Conservation (phyloP, 1,140 invertebrate species). For the Musca vetustissima region DNA sequence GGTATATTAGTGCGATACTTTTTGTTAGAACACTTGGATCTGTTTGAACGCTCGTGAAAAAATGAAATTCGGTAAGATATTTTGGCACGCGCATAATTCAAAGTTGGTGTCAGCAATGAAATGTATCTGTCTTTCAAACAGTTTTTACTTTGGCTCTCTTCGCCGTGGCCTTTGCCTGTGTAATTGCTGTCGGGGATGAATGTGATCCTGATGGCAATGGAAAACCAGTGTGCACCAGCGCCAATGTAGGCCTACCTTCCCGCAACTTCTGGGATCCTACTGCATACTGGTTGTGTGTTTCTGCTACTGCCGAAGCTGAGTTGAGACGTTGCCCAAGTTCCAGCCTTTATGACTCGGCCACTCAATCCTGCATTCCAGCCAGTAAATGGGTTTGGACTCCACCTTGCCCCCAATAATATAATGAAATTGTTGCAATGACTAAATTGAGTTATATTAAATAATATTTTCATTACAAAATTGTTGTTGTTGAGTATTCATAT, state of each 20-base stretch:
- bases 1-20: neutral
- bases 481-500: too few species aligned
- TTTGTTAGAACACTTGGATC: neutral
- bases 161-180: neutral
- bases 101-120: neutral
- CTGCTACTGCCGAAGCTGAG: neutral
- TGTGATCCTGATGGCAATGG: slow-evolving; percentile 24
- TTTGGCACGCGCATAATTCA: neutral
- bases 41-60: neutral
- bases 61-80: neutral
- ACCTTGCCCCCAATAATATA: slow-evolving; percentile 5
- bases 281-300: slow-evolving; percentile 16
- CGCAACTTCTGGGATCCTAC: slow-evolving; percentile 29
- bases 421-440: too few species aligned
- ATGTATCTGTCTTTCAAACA: neutral
- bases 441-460: too few species aligned
- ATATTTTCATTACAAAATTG: too few species aligned
- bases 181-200: neutral
- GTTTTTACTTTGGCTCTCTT: slow-evolving; percentile 16
- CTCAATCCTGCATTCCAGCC: neutral
- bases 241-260: slow-evolving; percentile 4
- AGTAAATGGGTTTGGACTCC: slow-evolving; percentile 16
- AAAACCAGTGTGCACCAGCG: neutral
- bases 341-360: neutral
- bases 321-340: neutral